A percentile compares a stretch with the other conserved stretches of the same genome.
Conservation (phyloP, 1,140 invertebrate species). For the Solen grandis region DNA sequence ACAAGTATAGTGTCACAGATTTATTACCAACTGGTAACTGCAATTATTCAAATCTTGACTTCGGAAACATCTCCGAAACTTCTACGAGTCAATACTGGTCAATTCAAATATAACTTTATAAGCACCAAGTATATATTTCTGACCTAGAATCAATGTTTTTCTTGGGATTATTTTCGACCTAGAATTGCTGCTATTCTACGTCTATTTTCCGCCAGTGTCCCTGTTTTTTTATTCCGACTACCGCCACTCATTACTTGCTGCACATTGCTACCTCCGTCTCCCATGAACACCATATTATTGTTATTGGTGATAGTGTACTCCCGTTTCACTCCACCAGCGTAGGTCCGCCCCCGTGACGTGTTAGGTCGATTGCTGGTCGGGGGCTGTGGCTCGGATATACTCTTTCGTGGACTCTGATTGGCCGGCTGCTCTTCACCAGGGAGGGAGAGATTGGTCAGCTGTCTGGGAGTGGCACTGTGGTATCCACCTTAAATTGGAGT, state of each 20-base stretch:
- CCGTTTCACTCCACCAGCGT: slow-evolving; percentile 13
- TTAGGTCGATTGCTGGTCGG: slow-evolving; percentile 21
- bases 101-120: too few relatives aligned
- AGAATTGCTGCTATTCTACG: slow-evolving; percentile 62
- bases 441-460: slow-evolving; percentile 11
- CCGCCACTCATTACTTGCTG: slow-evolving; percentile 19
- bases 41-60: too few relatives aligned
- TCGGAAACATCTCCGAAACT: too few relatives aligned
- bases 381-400: slow-evolving; percentile 42
- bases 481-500: slow-evolving; percentile 11
- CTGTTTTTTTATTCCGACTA: slow-evolving; percentile 9
- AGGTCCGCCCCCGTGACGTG: slow-evolving; percentile 28
- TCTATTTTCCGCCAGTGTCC: slow-evolving; percentile 59
- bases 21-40: too few relatives aligned
- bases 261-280: slow-evolving; percentile 35
- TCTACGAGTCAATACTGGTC: too few relatives aligned
- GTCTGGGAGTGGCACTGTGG: not conserved
- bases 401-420: slow-evolving; percentile 19
- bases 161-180: slow-evolving; percentile 44
- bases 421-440: not conserved
- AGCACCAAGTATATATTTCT: too few relatives aligned
- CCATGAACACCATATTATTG: slow-evolving; percentile 58
- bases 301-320: slow-evolving; percentile 47
- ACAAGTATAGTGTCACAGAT: too few relatives aligned
- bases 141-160: too few relatives aligned